Percentiles rank a stretch among this genome's conserved stretches.
Conservation (phyloP, 2,888 invertebrate genomes). For the Tethea ocularis region DNA sequence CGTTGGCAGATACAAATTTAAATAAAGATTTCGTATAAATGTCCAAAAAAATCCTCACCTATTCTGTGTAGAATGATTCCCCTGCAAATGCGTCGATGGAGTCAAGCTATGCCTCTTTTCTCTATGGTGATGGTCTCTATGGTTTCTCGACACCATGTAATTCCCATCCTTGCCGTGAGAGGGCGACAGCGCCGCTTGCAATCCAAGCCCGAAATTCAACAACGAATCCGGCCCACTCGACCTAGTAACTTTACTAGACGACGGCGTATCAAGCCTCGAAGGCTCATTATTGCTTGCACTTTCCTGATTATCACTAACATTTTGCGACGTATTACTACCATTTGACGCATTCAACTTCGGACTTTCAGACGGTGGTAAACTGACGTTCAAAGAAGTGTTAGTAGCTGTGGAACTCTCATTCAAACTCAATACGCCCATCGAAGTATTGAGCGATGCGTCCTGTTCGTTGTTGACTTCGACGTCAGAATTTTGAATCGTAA, state of each 20-base stretch:
- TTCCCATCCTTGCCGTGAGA: constrained; percentile 65
- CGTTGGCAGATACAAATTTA: too few species aligned
- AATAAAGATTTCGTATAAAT: too few species aligned
- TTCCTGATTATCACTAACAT: constrained; percentile 49
- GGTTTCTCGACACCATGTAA: constrained; percentile 51
- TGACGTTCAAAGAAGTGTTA: constrained; percentile 74
- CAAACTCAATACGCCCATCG: constrained; percentile 70
- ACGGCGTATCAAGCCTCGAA: constrained; percentile 56
- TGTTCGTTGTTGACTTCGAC: constrained; percentile 50
- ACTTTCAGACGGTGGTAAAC: constrained; percentile 69
- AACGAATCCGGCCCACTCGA: constrained; percentile 67
- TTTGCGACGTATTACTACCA: constrained; percentile 41
- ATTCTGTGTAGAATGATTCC: constrained; percentile 64
- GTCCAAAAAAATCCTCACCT: constrained; percentile 50
- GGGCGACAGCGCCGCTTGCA: constrained; percentile 72
- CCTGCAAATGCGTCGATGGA: constrained; percentile 67
- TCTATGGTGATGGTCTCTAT: constrained; percentile 61
- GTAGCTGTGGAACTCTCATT: constrained; percentile 78
- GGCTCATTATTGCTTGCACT: constrained; percentile 49
- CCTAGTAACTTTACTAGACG: constrained; percentile 64
- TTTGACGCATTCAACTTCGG: constrained; percentile 57
- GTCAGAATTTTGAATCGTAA: constrained; percentile 42
- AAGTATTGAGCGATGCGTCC: constrained; percentile 59
- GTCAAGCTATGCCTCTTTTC: constrained; percentile 85
- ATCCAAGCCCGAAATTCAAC: constrained; percentile 65